A percentile compares a stretch with the other conserved stretches of the same genome.
phyloP scores from a whole-genome alignment of 2,113 vertebrate species.

The Lota lota region DNA sequence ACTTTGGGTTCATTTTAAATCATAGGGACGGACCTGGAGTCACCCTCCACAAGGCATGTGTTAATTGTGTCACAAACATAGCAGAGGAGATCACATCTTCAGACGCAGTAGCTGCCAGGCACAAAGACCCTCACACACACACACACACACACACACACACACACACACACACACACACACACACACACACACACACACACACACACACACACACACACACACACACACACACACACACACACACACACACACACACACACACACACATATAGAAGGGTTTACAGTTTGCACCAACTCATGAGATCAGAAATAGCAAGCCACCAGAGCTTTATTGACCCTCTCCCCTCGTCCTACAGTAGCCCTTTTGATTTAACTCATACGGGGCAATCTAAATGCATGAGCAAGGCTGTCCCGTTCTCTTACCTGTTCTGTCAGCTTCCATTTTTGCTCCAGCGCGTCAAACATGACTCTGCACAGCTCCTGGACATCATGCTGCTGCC shows the following conservation, averaged over 20 bases:
- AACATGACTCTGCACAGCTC: slow-evolving; percentile 99
- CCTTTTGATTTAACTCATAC: slow-evolving; percentile 49
- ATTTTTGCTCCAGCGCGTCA: slow-evolving; percentile 98
- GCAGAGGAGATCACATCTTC: too few relatives aligned
- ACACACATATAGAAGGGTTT: slow-evolving; percentile 33
- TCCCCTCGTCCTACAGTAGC: slow-evolving; percentile 38
- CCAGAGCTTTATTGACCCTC: slow-evolving; percentile 26
- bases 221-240: too few relatives aligned
- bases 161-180: not conserved
- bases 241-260: slow-evolving; percentile 1
- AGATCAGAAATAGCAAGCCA: slow-evolving; percentile 44
- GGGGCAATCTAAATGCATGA: slow-evolving; percentile 18
- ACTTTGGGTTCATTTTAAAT: too few relatives aligned
- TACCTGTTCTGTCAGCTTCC: slow-evolving; percentile 99
- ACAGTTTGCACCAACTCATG: slow-evolving; percentile 23
- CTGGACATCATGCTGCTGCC: slow-evolving; percentile 99
- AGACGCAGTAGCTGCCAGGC: too few relatives aligned
- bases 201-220: slow-evolving; percentile 15
- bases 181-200: not conserved
- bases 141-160: slow-evolving; percentile 18
- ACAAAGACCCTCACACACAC: not conserved
- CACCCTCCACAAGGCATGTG: too few relatives aligned
- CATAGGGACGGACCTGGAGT: too few relatives aligned
- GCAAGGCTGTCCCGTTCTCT: slow-evolving; percentile 19
- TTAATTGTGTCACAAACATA: too few relatives aligned